Conservation (phyloP, 2,113 vertebrate genomes). For the Condylura cristata region DNA sequence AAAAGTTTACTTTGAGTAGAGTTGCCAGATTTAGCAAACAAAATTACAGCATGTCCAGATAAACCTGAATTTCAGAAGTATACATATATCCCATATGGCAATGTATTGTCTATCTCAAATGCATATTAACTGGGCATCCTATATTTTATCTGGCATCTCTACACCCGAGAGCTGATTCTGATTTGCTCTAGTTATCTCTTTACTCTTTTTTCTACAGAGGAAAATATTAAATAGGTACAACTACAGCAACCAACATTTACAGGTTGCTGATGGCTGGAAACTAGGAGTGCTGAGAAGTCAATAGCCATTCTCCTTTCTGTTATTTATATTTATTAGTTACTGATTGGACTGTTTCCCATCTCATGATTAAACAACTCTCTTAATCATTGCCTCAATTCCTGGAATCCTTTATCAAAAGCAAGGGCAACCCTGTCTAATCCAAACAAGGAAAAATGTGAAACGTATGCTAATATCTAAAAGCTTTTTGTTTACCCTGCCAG, state of each 20-base stretch:
- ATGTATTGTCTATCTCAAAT: background rate
- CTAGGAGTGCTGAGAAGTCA: background rate
- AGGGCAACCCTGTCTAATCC: slow-evolving; percentile 25
- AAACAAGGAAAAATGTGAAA: slow-evolving; percentile 61
- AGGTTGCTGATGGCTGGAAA: background rate
- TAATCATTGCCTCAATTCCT: slow-evolving; percentile 49
- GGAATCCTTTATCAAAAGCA: slow-evolving; percentile 62
- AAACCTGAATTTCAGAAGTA: slow-evolving; percentile 9
- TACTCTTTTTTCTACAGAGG: background rate
- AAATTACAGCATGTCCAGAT: background rate
- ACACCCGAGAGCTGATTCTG: slow-evolving; percentile 55
- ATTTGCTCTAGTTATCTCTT: slow-evolving; percentile 8
- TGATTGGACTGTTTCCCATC: slow-evolving; percentile 52
- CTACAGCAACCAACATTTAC: background rate
- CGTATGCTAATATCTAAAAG: slow-evolving; percentile 65
- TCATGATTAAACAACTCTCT: slow-evolving; percentile 41
- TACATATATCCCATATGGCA: background rate
- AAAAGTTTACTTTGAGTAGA: slow-evolving; percentile 25
- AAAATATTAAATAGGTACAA: slow-evolving; percentile 21
- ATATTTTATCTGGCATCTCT: slow-evolving; percentile 4
- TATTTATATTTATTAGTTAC: slow-evolving; percentile 48
- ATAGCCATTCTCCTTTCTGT: slow-evolving; percentile 20
- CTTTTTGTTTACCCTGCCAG: slow-evolving; percentile 35
- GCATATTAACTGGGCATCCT: background rate
- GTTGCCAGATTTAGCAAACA: background rate